These are phyloP conservation scores for Cardiocondyla obscurior DNA, from an alignment of 1,140 invertebrate genomes.

Conservation along the genomic window DNA sequence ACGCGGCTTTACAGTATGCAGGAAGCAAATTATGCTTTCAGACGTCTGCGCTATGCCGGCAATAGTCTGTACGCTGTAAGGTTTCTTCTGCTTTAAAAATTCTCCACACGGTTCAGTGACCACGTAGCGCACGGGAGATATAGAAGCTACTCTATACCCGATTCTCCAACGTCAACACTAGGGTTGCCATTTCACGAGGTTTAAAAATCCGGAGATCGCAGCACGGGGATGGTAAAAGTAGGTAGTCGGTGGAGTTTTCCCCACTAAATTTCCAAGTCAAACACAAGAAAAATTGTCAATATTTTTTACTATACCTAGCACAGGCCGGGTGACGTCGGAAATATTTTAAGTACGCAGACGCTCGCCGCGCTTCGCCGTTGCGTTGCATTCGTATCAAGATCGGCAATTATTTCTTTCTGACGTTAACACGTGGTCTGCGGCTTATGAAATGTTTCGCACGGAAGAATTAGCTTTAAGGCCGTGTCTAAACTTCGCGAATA, in stretches of 20 bases:
- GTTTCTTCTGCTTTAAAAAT: constrained; percentile 55
- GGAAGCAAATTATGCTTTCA: constrained; percentile 14
- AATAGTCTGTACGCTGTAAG: constrained; percentile 3
- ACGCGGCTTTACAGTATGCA: background rate
- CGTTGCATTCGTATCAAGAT: background rate
- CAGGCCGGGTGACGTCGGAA: background rate
- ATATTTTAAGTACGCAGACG: background rate
- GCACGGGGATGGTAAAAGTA: background rate
- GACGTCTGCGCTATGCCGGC: background rate
- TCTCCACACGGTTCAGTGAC: constrained; percentile 50
- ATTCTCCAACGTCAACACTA: constrained; percentile 44
- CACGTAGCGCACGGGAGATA: constrained; percentile 36
- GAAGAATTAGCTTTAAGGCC: constrained; percentile 38
- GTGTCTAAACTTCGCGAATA: constrained; percentile 16
- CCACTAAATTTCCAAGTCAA: constrained; percentile 12
- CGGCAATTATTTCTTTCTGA: background rate
- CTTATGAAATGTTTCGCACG: background rate
- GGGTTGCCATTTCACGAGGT: constrained; percentile 40
- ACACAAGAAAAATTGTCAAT: constrained; percentile 1
- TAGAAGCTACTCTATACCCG: constrained; percentile 51
- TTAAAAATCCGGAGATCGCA: constrained; percentile 41
- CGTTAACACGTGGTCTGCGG: background rate
- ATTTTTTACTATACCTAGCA: background rate
- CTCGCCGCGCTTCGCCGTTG: background rate
- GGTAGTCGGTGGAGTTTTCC: background rate